These are phyloP conservation scores for Stegostoma tigrinum DNA, from an alignment of 2,113 vertebrate species.

Conservation along the genomic window DNA sequence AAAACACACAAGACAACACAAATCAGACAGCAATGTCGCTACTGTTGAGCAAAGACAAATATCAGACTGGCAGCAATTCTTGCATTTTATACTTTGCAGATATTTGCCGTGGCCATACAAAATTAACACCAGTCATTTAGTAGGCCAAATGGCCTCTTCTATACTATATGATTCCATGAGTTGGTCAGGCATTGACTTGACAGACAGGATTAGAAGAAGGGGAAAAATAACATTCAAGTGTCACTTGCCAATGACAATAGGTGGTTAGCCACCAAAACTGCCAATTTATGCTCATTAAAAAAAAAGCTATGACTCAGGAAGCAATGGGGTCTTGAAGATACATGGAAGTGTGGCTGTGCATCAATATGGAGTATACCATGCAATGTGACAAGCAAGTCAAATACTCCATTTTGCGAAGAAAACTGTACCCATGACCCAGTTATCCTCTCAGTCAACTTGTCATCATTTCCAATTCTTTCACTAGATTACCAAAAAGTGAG, in stretches of 20 bases:
- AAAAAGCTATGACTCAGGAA: not conserved
- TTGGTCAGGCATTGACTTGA: not conserved
- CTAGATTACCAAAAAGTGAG: not conserved
- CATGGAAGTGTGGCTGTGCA: too few species aligned
- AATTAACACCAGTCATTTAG: not conserved
- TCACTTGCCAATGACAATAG: not conserved
- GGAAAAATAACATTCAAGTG: not conserved
- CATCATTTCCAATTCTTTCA: not conserved
- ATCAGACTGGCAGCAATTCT: not conserved
- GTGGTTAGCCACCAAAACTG: not conserved
- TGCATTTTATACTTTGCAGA: not conserved
- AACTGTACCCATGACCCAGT: not conserved
- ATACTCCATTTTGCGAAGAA: too few species aligned
- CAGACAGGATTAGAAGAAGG: not conserved
- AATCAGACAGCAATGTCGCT: not conserved
- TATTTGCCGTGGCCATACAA: not conserved
- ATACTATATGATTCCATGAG: too few species aligned
- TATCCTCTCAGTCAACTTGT: not conserved
- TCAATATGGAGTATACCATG: too few species aligned
- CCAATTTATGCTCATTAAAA: not conserved
- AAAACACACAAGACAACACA: not conserved
- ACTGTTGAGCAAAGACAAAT: not conserved
- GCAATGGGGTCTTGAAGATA: too few species aligned
- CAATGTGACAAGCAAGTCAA: too few species aligned
- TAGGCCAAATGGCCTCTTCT: too few species aligned